Base-by-base conservation (phyloP, 2,888 invertebrate species). In the Drosophila leonis region DNA sequence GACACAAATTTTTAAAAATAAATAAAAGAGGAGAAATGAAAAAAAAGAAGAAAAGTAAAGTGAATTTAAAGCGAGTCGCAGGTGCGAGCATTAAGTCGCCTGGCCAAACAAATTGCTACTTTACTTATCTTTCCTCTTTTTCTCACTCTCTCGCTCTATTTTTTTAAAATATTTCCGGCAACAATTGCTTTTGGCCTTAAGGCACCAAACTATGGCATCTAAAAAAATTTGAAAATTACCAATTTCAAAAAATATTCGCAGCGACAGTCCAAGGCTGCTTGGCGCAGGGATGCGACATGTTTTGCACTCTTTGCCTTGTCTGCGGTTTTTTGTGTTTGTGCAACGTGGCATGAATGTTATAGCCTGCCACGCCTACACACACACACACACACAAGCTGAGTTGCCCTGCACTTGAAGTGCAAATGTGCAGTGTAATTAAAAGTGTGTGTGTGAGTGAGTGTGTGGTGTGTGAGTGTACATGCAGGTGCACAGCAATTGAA, bases 341-440 rank as follows among this genome's bases (percentile, higher is more conserved):
- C 84, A 84, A 71, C 87, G 87, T 84, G 75, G 82, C 84, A 78
- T 74, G 75, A 75, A 79, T 70, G 79, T 78, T 65, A 18, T 49
- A 65, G 75, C 66, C 62, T 65, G 65, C 52, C 64, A 55, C 65
- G 39, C 63, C 44, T 60, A 46, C 39, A n/a, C 49, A 37, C 39
- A 15, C 42, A 44, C 46, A 52, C 42, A 15, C 41, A 39, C 18
- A 29, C 18, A 70, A 64, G 66, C 62, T 60, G 59, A 1, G 56
- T 70, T 63, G 57, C 71, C 65, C 82, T 82, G 84, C 82, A 84
- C 68, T 72, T 80, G 78, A 84, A 84, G 87, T 84, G 84, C 82
- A 84, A 84, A 83, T 84, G 87, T 84, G 84, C 84, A 84, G 76
- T 87, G 87, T 87, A 85, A 85, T 85, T 87, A 87, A 84, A 87